Evolutionary conservation across 2,888 invertebrate genomes (phyloP).

Genomic region (Mylabris sibirica): DNA sequence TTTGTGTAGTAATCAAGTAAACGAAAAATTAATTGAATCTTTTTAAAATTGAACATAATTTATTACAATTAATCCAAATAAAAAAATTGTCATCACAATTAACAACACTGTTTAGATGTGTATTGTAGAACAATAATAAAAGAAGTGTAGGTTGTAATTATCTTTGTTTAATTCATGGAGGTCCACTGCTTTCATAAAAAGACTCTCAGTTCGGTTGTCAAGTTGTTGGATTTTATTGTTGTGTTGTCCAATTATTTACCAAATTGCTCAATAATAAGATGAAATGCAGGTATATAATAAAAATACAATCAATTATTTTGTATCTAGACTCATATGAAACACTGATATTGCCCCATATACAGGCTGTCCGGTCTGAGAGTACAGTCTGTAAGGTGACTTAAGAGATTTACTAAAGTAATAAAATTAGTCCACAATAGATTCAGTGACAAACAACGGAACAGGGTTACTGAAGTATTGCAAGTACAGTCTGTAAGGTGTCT

Average conservation of each 20-base stretch:
- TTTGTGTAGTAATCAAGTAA: no score
- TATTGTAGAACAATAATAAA: background rate
- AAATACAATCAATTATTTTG: slow-evolving; percentile 3
- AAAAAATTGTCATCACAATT: background rate
- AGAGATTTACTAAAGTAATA: no score
- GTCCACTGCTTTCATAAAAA: background rate
- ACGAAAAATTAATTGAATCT: background rate
- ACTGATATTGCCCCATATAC: no score
- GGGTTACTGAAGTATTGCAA: no score
- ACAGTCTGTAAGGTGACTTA: no score
- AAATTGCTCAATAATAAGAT: slow-evolving; percentile 10
- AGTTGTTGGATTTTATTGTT: slow-evolving; percentile 2
- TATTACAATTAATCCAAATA: background rate
- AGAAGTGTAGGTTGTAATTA: slow-evolving; percentile 4
- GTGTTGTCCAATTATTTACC: slow-evolving; percentile 3
- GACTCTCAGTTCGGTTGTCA: background rate
- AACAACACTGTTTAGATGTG: background rate
- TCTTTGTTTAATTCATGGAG: background rate
- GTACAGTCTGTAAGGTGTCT: no score
- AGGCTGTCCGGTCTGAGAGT: no score
- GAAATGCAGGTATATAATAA: background rate
- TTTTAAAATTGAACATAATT: background rate
- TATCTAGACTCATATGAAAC: background rate
- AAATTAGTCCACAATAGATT: no score
- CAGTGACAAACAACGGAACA: no score